Conservation (phyloP, 2,113 vertebrate genomes). For the Microtus ochrogaster region DNA sequence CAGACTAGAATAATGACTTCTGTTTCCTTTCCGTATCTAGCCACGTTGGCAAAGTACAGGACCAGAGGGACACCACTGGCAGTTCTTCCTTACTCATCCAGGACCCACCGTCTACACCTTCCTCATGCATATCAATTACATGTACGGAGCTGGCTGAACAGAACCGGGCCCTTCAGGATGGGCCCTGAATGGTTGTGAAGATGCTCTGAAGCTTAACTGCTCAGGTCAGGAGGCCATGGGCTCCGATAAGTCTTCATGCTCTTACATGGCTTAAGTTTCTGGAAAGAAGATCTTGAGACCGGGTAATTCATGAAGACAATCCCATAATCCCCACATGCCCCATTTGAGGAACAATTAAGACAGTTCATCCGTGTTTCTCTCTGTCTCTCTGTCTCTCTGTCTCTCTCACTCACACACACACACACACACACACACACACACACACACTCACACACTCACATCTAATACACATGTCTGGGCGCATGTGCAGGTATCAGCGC, state of each 20-base stretch:
- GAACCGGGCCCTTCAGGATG: background rate
- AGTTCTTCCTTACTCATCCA: background rate
- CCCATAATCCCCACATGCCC: background rate
- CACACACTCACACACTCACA: no score
- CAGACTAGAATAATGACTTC: background rate
- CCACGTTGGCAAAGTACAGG: background rate
- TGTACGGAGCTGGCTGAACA: background rate
- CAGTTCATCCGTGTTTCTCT: background rate
- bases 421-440: no score
- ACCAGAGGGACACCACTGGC: background rate
- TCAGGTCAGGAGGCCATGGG: background rate
- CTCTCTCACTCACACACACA: no score
- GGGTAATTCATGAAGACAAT: background rate
- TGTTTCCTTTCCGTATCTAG: background rate
- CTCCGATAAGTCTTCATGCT: background rate
- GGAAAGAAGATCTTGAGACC: background rate
- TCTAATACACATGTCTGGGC: background rate
- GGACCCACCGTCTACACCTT: background rate
- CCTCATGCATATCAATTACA: background rate
- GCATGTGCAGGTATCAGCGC: no score
- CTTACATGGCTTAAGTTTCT: background rate
- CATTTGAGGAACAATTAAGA: conserved; percentile 2
- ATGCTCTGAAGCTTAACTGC: no score
- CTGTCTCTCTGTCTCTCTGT: no score
- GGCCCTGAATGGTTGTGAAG: background rate